A percentile compares a stretch with the other conserved stretches of the same genome.
phyloP scores from a whole-genome alignment of 37 sponge, comb jelly and placozoan species.

The Lycopodina hypogea region DNA sequence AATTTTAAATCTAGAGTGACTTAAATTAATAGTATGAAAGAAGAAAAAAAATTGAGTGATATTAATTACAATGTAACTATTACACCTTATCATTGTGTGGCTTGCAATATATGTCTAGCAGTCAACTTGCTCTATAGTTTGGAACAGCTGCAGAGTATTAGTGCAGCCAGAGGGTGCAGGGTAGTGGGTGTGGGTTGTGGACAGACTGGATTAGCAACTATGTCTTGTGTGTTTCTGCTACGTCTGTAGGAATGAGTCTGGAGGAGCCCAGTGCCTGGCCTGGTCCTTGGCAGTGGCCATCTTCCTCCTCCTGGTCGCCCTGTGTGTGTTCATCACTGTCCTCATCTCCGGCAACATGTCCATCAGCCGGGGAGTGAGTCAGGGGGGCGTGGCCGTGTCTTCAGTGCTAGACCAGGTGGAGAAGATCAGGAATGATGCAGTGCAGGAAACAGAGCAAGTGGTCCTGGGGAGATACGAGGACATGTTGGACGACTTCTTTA shows the following conservation, averaged over 20 bases:
- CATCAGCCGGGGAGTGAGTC: conserved; percentile 24
- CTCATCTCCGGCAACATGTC: conserved; percentile 41
- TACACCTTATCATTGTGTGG: too few species aligned
- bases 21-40: too few species aligned
- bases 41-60: too few species aligned
- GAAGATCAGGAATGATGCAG: conserved; percentile 1
- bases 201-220: too few species aligned
- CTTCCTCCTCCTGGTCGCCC: conserved; percentile 8
- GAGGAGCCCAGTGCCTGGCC: conserved; percentile 11
- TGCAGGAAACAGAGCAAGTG: not conserved
- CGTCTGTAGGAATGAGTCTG: conserved; percentile 16
- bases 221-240: too few species aligned
- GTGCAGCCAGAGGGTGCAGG: too few species aligned
- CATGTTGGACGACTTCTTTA: not conserved
- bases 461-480: not conserved
- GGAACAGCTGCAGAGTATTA: too few species aligned
- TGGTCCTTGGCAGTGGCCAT: conserved; percentile 29
- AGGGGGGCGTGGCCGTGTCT: conserved; percentile 11
- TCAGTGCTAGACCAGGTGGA: conserved; percentile 17
- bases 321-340: conserved; percentile 33
- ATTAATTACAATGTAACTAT: too few species aligned
- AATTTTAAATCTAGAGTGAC: too few species aligned
- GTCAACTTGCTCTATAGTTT: too few species aligned
- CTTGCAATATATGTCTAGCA: too few species aligned
- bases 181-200: too few species aligned